Base-by-base conservation (phyloP, 1,140 invertebrate genomes). In the Dreissena polymorpha region DNA sequence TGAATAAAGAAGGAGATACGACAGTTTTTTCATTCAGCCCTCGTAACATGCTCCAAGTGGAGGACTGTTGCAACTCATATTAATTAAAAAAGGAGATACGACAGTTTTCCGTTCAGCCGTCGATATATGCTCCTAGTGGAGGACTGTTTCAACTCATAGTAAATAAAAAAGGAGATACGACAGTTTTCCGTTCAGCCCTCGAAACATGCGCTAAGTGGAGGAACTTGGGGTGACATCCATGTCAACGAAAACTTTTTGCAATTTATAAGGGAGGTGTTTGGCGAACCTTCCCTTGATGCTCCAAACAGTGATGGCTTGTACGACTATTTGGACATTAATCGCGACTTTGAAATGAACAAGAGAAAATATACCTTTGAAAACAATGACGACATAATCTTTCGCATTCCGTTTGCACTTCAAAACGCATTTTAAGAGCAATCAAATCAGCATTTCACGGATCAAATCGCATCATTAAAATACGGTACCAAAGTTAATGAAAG, bases 151-250 rank as follows among this genome's bases (percentile, higher is more conserved):
- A n/a, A n/a, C n/a, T n/a, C n/a, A n/a, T n/a, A n/a, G n/a, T n/a
- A n/a, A n/a, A n/a, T n/a, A n/a, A n/a, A n/a, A n/a, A n/a, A n/a
- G n/a, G n/a, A n/a, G n/a, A n/a, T n/a, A n/a, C n/a, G n/a, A n/a
- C n/a, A n/a, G n/a, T n/a, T n/a, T n/a, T n/a, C n/a, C n/a, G n/a
- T n/a, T n/a, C n/a, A n/a, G n/a, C n/a, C n/a, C n/a, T n/a, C n/a
- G n/a, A 39, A 5, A 2, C 39, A 39, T 5, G 39, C 39, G 2
- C 39, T 71, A 10, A 53, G 65, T 10, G 80, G 85, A 0, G 77
- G 71, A 18, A 18, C 23, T n/a, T 86, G 76, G 77, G 85, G 85
- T 8, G 85, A 75, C 23, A 70, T 29, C 5, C 23, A 53, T 23
- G 85, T 86, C n/a, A 76, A 83, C 57, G 16, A 76, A 76, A 68